Evolutionary conservation across 1,140 invertebrate genomes (phyloP).

Genomic region (Medauroidea extradentata): DNA sequence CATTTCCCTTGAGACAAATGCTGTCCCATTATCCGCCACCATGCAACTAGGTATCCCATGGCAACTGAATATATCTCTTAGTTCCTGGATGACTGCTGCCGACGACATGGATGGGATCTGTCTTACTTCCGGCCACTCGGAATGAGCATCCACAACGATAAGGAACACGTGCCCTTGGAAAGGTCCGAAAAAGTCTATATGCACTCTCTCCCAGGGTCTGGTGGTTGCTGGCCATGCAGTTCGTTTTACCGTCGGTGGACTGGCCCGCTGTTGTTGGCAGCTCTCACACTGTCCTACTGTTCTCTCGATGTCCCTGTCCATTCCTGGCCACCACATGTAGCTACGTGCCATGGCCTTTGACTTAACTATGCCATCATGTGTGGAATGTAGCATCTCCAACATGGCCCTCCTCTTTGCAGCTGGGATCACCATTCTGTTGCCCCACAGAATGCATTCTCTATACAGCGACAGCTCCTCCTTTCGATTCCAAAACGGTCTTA

Average conservation of each 20-base stretch:
- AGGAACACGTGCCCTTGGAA: slow-evolving; percentile 9
- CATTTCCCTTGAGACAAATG: not conserved
- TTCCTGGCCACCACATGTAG: slow-evolving; percentile 48
- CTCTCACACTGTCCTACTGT: slow-evolving; percentile 41
- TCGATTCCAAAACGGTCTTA: too few species aligned
- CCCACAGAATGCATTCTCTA: too few species aligned
- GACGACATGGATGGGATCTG: not conserved
- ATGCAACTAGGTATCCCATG: not conserved
- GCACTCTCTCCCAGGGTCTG: slow-evolving; percentile 17
- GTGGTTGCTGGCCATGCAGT: slow-evolving; percentile 6
- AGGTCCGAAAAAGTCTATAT: slow-evolving; percentile 23
- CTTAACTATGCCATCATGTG: slow-evolving; percentile 47
- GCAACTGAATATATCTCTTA: not conserved
- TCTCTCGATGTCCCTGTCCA: slow-evolving; percentile 46
- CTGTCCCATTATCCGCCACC: not conserved
- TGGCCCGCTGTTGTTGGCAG: slow-evolving; percentile 25
- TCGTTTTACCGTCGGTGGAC: not conserved
- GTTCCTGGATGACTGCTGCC: not conserved
- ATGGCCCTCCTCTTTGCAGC: too few species aligned
- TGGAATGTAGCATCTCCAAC: too few species aligned
- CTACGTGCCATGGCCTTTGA: slow-evolving; percentile 54
- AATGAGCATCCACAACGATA: slow-evolving; percentile 9
- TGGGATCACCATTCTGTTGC: too few species aligned
- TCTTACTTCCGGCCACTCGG: slow-evolving; percentile 12
- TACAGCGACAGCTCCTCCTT: too few species aligned